phyloP scores from a whole-genome alignment of 2,888 invertebrate species.

The Salpingus planirostris region DNA sequence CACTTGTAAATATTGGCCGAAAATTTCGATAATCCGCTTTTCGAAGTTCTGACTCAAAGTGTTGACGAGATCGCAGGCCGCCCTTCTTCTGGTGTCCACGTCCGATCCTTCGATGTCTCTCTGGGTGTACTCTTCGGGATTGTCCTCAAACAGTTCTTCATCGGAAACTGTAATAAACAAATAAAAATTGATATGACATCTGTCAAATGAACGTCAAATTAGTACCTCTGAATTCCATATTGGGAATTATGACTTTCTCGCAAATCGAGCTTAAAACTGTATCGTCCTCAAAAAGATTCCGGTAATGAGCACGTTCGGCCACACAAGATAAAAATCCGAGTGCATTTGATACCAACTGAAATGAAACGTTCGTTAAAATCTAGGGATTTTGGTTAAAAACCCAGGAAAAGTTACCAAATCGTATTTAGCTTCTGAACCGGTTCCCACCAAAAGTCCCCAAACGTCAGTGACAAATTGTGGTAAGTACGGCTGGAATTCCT shows the following conservation, averaged over 20 bases:
- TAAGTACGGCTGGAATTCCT: conserved; percentile 87
- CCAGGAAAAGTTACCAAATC: conserved; percentile 60
- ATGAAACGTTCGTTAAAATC: not conserved
- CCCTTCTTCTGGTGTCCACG: conserved; percentile 89
- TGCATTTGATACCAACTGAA: conserved; percentile 89
- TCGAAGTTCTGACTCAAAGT: conserved; percentile 85
- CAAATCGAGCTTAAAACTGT: conserved; percentile 83
- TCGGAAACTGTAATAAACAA: conserved; percentile 60
- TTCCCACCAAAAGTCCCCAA: conserved; percentile 83
- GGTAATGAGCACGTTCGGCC: conserved; percentile 83
- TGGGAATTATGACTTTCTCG: conserved; percentile 97
- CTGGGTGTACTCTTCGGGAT: conserved; percentile 94
- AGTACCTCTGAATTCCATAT: conserved; percentile 84
- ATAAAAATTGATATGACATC: conserved; percentile 1
- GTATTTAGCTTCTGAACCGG: conserved; percentile 78
- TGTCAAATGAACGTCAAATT: conserved; percentile 1
- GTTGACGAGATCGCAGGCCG: conserved; percentile 95
- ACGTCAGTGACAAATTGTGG: conserved; percentile 89
- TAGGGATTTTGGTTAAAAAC: no score
- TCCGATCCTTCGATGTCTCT: conserved; percentile 98
- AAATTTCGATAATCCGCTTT: conserved; percentile 76
- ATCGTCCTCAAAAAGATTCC: conserved; percentile 81
- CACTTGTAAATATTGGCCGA: conserved; percentile 81
- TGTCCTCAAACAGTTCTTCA: conserved; percentile 95
- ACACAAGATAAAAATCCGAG: conserved; percentile 91